Conservation (phyloP, 2,113 vertebrate genomes). For the Clarias gariepinus region DNA sequence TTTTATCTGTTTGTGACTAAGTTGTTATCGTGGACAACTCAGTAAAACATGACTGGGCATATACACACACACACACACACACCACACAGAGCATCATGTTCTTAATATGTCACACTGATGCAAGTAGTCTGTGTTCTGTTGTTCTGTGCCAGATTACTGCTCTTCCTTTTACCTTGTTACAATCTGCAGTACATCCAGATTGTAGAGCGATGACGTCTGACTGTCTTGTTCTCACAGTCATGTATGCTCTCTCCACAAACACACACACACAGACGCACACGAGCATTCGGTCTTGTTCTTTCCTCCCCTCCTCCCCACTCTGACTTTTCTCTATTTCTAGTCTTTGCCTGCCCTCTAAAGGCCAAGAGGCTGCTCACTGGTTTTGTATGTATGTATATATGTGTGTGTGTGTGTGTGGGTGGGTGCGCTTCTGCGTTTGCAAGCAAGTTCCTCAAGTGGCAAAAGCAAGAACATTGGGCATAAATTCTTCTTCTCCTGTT, state of each 20-base stretch:
- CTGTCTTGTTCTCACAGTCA: slow-evolving; percentile 11
- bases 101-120: slow-evolving; percentile 20
- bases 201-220: slow-evolving; percentile 15
- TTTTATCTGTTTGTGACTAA: slow-evolving; percentile 35
- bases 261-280: not conserved
- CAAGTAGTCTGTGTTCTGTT: slow-evolving; percentile 2
- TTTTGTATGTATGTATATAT: slow-evolving; percentile 64
- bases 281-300: not conserved
- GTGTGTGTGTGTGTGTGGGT: slow-evolving; percentile 56
- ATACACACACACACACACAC: not conserved
- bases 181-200: slow-evolving; percentile 30
- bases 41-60: slow-evolving; percentile 30
- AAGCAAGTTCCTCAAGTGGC: slow-evolving; percentile 32
- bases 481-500: slow-evolving; percentile 11
- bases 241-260: not conserved
- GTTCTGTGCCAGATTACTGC: slow-evolving; percentile 20
- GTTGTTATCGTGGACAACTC: slow-evolving; percentile 33
- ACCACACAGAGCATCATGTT: slow-evolving; percentile 14
- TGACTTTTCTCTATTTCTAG: slow-evolving; percentile 79
- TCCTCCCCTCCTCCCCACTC: slow-evolving; percentile 59
- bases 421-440: slow-evolving; percentile 52
- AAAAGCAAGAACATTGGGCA: slow-evolving; percentile 6
- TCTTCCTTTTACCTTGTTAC: slow-evolving; percentile 28
- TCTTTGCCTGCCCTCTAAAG: slow-evolving; percentile 99
- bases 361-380: slow-evolving; percentile 73